Conservation (phyloP, 64 coral and sea anemone species). For the Dendronephthya gigantea region DNA sequence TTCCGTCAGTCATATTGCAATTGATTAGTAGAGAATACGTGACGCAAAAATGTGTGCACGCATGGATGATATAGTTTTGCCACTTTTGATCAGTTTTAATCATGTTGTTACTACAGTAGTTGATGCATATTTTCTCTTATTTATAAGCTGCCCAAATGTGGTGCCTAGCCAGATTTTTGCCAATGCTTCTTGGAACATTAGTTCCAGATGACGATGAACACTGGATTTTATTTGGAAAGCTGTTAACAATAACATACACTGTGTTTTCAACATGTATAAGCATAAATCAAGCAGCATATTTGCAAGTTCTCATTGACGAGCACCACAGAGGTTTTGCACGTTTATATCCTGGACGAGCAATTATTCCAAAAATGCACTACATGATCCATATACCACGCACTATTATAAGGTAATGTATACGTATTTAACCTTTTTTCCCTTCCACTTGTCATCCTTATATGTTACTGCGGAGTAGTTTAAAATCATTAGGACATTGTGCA, state of each 20-base stretch:
- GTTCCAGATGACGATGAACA: background rate
- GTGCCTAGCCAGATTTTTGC: background rate
- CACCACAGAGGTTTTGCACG: background rate
- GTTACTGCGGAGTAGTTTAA: background rate
- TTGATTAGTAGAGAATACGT: no score
- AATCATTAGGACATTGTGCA: background rate
- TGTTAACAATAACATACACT: background rate
- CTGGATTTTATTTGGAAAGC: background rate
- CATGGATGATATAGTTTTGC: no score
- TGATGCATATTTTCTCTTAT: background rate
- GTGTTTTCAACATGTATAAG: background rate
- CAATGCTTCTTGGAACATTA: background rate
- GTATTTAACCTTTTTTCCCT: no score
- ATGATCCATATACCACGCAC: background rate
- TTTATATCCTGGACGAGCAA: background rate
- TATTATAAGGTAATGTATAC: background rate
- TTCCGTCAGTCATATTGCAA: no score
- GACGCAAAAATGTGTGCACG: no score
- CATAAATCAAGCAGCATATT: background rate
- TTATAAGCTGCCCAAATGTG: background rate
- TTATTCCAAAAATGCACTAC: conserved; percentile 2
- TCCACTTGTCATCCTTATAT: no score
- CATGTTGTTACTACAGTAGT: background rate
- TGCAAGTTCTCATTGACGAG: background rate
- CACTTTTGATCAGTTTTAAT: no score